phyloP scores from a whole-genome alignment of 2,888 invertebrate species.

The Folsomia manolachei region DNA sequence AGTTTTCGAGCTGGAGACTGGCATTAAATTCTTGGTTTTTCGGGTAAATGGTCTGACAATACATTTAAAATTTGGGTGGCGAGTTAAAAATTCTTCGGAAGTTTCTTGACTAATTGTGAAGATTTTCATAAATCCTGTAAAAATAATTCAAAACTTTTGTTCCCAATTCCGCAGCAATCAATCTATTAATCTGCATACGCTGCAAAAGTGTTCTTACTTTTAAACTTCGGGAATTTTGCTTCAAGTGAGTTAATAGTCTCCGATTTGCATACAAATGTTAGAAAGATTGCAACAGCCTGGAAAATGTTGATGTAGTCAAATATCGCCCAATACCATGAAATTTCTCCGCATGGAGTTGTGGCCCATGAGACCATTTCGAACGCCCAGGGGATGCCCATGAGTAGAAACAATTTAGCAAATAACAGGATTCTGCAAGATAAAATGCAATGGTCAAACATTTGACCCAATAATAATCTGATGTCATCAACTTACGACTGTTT shows the following conservation, averaged over 20 bases:
- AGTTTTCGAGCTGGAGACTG: constrained; percentile 40
- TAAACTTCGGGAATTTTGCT: constrained; percentile 41
- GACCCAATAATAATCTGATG: not conserved
- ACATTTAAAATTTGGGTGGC: constrained; percentile 33
- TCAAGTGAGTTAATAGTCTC: constrained; percentile 43
- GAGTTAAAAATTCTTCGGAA: constrained; percentile 31
- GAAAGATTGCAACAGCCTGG: constrained; percentile 47
- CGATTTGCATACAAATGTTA: constrained; percentile 47
- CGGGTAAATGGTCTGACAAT: constrained; percentile 38
- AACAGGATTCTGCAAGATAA: constrained; percentile 36
- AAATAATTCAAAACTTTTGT: not conserved
- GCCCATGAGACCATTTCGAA: constrained; percentile 46
- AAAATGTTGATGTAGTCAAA: constrained; percentile 44
- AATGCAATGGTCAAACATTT: no score
- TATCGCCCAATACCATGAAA: constrained; percentile 42
- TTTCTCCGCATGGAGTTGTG: constrained; percentile 17
- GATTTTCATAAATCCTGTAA: constrained; percentile 35
- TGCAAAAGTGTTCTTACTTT: constrained; percentile 30
- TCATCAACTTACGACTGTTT: constrained; percentile 42
- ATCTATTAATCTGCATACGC: no score
- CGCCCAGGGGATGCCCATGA: constrained; percentile 49
- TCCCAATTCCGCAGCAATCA: not conserved
- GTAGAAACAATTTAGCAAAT: constrained; percentile 44
- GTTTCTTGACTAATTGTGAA: constrained; percentile 36
- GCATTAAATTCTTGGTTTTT: constrained; percentile 20